Evolutionary conservation across 2,113 vertebrate genomes (phyloP), one percentile per base, ranked within the genome.

Genomic region (Oriolus oriolus): DNA sequence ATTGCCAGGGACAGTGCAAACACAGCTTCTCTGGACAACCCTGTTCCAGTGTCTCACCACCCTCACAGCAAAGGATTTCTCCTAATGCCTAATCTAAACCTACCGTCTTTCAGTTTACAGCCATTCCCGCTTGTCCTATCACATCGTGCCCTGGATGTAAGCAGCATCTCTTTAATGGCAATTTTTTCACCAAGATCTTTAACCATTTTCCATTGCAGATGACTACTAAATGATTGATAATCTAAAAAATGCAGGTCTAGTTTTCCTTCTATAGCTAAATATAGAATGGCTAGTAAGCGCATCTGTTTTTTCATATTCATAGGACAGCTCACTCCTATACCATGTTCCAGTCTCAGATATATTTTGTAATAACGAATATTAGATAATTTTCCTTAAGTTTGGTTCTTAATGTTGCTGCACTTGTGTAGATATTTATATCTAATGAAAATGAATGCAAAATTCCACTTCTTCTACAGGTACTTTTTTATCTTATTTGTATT

Each of bases 231-330:
- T 70, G 7, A 54, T 50, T 50, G 7, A 30, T 68, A 50, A 45
- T 82, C 17, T 35, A 22, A 81, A 54, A 74, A 63, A 19, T 1
- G 1, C 8, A 33, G 7, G 28, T 59, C 27, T 59, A 12, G 5
- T 39, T 74, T 80, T 79, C 44, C 10, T 56, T 61, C 10, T 18
- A 8, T 23, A 57, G 11, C 13, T 54, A 50, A 85, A 4, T 54
- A 47, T 13, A n/a, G 30, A 42, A 37, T 31, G 31, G 7, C 10
- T 81, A 69, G 19, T n/a, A 87, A 69, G 20, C 0, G 0, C 13
- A 28, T 69, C 27, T 79, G 1, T 4, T 57, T 79, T 57, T 64
- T 57, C 50, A 7, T 71, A 33, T 44, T 60, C 8, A 5, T 9
- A 47, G 28, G 84, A 63, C 13, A 66, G 10, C 39, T 42, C 18